Percentiles rank a stretch among this genome's conserved stretches.
These are phyloP conservation scores for Araneus ventricosus DNA, from an alignment of 1,140 invertebrate species.

Conservation along the genomic window DNA sequence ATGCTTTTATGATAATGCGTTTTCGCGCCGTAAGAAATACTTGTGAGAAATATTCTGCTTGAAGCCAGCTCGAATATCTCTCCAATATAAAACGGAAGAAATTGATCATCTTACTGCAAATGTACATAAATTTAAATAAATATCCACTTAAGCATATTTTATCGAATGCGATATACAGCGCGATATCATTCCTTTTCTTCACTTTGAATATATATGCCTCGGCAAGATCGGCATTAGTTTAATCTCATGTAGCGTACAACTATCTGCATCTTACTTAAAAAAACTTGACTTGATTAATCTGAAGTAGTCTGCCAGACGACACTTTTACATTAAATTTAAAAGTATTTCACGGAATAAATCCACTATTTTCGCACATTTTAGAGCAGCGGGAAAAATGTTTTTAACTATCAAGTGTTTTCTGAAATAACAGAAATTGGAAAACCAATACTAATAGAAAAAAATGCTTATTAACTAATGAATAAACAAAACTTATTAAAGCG, in stretches of 20 bases:
- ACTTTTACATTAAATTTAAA: background rate
- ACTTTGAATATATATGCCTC: constrained; percentile 14
- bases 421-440: no score
- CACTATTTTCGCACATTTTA: background rate
- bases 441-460: no score
- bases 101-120: constrained; percentile 37
- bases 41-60: background rate
- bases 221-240: background rate
- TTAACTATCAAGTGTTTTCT: no score
- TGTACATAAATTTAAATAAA: constrained; percentile 55
- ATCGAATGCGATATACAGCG: constrained; percentile 37
- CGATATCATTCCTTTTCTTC: constrained; percentile 31
- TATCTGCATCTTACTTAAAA: background rate
- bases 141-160: constrained; percentile 42
- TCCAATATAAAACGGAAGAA: constrained; percentile 36
- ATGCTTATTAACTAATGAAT: no score
- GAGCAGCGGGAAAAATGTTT: background rate
- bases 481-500: no score
- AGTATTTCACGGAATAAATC: background rate
- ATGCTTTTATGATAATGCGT: background rate
- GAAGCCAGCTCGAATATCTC: background rate
- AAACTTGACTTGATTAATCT: constrained; percentile 7
- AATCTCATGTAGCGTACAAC: background rate
- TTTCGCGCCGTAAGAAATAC: background rate
- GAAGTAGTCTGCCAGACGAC: background rate